phyloP scores from a whole-genome alignment of 2,113 vertebrate genomes.

The Ailuropoda melanoleuca region DNA sequence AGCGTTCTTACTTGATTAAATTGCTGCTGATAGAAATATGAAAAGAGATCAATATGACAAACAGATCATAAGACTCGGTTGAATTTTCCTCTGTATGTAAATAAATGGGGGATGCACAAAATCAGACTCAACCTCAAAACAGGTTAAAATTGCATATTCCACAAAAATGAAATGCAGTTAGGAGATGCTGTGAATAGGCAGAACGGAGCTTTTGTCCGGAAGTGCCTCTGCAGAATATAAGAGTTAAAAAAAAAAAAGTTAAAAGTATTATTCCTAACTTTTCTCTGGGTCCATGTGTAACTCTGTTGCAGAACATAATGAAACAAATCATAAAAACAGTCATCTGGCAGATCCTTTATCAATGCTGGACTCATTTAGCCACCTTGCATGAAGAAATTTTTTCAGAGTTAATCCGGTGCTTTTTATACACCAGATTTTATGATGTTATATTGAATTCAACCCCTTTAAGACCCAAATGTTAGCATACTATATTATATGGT shows the following conservation, averaged over 20 bases:
- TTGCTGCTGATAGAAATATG: not conserved
- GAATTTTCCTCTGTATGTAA: not conserved
- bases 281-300: not conserved
- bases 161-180: not conserved
- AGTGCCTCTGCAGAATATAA: not conserved
- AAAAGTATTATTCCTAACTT: not conserved
- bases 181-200: not conserved
- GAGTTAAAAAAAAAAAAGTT: not conserved
- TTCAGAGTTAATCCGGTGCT: not conserved
- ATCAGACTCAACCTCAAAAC: not conserved
- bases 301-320: not conserved
- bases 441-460: not conserved
- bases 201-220: not conserved
- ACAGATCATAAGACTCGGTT: not conserved
- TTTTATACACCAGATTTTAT: not conserved
- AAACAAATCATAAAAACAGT: not conserved
- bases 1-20: constrained; percentile 20
- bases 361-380: not conserved
- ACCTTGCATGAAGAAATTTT: not conserved
- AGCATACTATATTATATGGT: not conserved
- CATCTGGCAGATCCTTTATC: not conserved
- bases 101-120: not conserved
- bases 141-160: not conserved
- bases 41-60: not conserved
- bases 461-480: not conserved